Conservation (phyloP, 2,888 invertebrate genomes). For the Suillia variegata region DNA sequence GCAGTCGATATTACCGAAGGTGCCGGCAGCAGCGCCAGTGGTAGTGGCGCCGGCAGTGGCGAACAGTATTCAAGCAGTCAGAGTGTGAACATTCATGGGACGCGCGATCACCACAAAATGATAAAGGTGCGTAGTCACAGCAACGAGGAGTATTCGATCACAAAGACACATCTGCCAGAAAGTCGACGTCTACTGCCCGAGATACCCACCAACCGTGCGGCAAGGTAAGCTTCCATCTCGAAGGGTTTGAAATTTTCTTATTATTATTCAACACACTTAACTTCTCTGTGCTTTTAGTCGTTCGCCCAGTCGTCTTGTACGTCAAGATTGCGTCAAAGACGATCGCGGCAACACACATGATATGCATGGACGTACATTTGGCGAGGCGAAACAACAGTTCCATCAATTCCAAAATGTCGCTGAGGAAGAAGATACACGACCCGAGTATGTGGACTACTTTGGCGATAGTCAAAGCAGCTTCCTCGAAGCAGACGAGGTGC, state of each 20-base stretch:
- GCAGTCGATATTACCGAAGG: slow-evolving; percentile 50
- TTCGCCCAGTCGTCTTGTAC: slow-evolving; percentile 55
- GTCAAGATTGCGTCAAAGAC: slow-evolving; percentile 59
- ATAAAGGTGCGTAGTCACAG: slow-evolving; percentile 61
- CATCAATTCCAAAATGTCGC: slow-evolving; percentile 51
- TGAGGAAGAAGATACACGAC: slow-evolving; percentile 49
- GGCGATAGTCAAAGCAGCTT: slow-evolving; percentile 51
- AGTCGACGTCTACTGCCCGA: slow-evolving; percentile 55
- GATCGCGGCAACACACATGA: slow-evolving; percentile 32
- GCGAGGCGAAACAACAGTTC: slow-evolving; percentile 58
- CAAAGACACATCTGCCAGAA: slow-evolving; percentile 45
- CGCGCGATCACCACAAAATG: slow-evolving; percentile 57
- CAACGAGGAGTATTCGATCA: slow-evolving; percentile 59
- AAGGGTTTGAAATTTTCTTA: neutral
- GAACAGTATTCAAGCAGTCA: slow-evolving; percentile 59
- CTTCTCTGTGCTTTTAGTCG: slow-evolving; percentile 37
- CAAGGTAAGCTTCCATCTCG: slow-evolving; percentile 31
- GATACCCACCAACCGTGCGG: slow-evolving; percentile 49
- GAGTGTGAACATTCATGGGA: slow-evolving; percentile 56
- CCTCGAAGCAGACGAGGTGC: slow-evolving; percentile 55
- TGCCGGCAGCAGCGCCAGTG: slow-evolving; percentile 39
- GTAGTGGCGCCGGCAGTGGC: slow-evolving; percentile 36
- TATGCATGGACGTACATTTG: slow-evolving; percentile 51
- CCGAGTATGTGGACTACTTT: slow-evolving; percentile 53
- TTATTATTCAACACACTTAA: neutral